A percentile compares a stretch with the other conserved stretches of the same genome.
Evolutionary conservation across 2,888 invertebrate species (phyloP).

Genomic region (Aleiodes alternator): DNA sequence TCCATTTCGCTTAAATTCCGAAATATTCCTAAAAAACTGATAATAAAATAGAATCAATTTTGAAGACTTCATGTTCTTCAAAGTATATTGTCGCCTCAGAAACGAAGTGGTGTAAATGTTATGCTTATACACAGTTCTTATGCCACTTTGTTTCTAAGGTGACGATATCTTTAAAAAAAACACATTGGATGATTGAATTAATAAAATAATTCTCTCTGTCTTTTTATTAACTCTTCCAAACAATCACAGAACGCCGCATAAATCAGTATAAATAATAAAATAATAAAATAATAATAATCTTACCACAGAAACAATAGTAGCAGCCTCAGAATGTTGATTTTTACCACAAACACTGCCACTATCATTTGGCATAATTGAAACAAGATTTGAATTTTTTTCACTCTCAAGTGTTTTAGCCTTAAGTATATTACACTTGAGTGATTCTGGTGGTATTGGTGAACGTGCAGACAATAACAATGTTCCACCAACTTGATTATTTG

Average conservation of each 20-base stretch:
- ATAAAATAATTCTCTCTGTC: too few species aligned
- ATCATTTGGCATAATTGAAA: conserved; percentile 72
- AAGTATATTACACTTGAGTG: conserved; percentile 95
- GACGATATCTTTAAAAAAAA: too few species aligned
- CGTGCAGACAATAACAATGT: conserved; percentile 74
- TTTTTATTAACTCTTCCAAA: conserved; percentile 38
- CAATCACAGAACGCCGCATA: conserved; percentile 43
- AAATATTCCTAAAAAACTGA: too few species aligned
- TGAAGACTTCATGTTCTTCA: too few species aligned
- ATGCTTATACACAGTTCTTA: too few species aligned
- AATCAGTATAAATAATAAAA: conserved; percentile 41
- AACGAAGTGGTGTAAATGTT: too few species aligned
- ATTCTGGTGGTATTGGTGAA: conserved; percentile 90
- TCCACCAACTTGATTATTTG: conserved; percentile 83
- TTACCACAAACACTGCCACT: conserved; percentile 63
- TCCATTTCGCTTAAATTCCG: too few species aligned
- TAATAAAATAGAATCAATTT: too few species aligned
- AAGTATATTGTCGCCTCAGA: too few species aligned
- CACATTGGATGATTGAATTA: too few species aligned
- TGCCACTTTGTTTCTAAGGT: too few species aligned
- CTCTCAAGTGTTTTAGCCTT: conserved; percentile 85
- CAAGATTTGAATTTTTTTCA: conserved; percentile 73
- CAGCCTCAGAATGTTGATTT: conserved; percentile 75
- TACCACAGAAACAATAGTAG: conserved; percentile 87
- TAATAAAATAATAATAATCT: conserved; percentile 70